phyloP scores from a whole-genome alignment of 2,888 invertebrate species.

The Dicyrtoma fusca region DNA sequence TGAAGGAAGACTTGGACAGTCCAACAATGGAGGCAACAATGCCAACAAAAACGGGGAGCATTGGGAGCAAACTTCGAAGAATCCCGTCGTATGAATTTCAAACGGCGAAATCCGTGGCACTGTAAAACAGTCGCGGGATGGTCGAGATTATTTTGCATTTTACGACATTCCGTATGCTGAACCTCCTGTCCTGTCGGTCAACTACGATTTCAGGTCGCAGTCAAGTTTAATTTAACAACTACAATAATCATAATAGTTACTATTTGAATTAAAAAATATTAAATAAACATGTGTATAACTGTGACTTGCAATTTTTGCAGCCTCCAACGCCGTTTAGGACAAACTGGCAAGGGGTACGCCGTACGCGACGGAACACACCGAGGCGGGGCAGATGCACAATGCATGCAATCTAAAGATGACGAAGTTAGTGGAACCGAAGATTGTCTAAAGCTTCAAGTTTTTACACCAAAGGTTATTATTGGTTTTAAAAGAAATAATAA shows the following conservation, averaged over 20 bases:
- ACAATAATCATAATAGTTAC: too few relatives aligned
- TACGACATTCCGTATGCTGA: conserved; percentile 31
- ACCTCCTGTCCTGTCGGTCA: conserved; percentile 14
- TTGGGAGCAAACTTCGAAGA: background rate
- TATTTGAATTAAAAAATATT: too few relatives aligned
- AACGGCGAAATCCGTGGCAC: conserved; percentile 14
- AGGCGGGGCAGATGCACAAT: background rate
- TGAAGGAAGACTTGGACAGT: too few relatives aligned
- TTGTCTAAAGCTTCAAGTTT: background rate
- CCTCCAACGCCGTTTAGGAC: background rate
- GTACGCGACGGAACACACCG: background rate
- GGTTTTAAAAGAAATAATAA: too few relatives aligned
- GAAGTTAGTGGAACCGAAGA: background rate
- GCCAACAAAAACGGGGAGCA: background rate
- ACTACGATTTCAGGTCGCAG: conserved; percentile 21
- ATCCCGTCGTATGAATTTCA: background rate
- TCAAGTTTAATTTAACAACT: too few relatives aligned
- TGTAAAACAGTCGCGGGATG: conserved; percentile 9
- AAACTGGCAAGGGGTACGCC: conserved; percentile 6
- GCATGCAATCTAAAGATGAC: background rate
- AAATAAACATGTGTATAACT: too few relatives aligned
- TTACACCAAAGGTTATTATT: background rate
- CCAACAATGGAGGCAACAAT: background rate
- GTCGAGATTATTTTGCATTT: conserved; percentile 19
- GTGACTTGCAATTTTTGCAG: too few relatives aligned